Conservation (phyloP, 1,140 invertebrate species). For the Drosophila mauritiana region DNA sequence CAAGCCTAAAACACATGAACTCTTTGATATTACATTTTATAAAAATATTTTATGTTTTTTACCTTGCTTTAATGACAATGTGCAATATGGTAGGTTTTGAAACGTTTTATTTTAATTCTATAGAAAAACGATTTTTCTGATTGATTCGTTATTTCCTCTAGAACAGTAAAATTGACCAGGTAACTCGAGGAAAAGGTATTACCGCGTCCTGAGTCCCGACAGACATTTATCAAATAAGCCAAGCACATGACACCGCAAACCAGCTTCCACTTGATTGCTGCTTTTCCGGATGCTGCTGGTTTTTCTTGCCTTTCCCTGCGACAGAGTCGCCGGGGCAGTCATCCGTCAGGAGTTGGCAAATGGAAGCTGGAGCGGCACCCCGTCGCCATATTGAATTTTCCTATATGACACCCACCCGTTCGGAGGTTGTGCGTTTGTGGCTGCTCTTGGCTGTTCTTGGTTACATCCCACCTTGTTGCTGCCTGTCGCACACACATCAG, state of each 20-base stretch:
- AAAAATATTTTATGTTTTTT: neutral
- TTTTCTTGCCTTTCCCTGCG: constrained; percentile 35
- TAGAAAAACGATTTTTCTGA: too few relatives aligned
- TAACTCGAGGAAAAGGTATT: constrained; percentile 3
- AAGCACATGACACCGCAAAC: constrained; percentile 29
- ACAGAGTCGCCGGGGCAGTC: constrained; percentile 44
- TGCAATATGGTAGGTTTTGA: neutral
- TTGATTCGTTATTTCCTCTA: neutral
- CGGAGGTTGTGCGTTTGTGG: constrained; percentile 39
- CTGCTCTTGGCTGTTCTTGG: constrained; percentile 19
- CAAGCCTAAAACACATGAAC: too few relatives aligned
- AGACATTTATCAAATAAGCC: constrained; percentile 4
- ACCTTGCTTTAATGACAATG: neutral
- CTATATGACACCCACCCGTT: constrained; percentile 9
- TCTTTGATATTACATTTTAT: too few relatives aligned
- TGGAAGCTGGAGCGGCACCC: constrained; percentile 34
- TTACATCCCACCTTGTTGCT: constrained; percentile 72
- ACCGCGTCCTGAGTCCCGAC: neutral
- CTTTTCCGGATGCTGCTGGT: constrained; percentile 14
- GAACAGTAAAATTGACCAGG: neutral
- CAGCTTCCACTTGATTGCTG: constrained; percentile 21
- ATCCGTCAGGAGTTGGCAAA: constrained; percentile 77
- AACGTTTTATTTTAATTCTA: neutral
- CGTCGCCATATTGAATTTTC: constrained; percentile 77
- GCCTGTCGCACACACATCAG: constrained; percentile 64